Percentiles rank a stretch among this genome's conserved stretches.
These are phyloP conservation scores for Pyralis farinalis DNA, from an alignment of 2,888 invertebrate genomes.

Conservation along the genomic window DNA sequence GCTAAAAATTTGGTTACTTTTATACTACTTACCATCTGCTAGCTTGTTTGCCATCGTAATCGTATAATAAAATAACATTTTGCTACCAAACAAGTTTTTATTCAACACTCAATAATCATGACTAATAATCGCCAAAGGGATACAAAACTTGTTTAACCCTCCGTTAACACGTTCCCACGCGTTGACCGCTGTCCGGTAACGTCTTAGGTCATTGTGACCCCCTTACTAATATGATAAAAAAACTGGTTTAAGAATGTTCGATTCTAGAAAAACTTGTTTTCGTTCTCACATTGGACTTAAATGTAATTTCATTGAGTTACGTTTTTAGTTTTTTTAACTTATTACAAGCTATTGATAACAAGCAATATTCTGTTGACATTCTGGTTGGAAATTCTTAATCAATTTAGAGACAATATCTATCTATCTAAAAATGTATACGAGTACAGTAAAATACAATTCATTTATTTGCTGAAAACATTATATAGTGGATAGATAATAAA, in stretches of 20 bases:
- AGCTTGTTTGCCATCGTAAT: neutral
- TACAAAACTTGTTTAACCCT: conserved; percentile 20
- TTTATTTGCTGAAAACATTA: too few relatives aligned
- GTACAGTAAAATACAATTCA: too few relatives aligned
- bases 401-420: too few relatives aligned
- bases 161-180: conserved; percentile 45
- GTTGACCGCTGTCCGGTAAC: conserved; percentile 57
- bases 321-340: too few relatives aligned
- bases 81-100: neutral
- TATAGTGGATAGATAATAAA: too few relatives aligned
- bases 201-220: conserved; percentile 30
- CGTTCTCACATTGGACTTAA: conserved; percentile 34
- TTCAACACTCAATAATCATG: neutral
- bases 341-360: too few relatives aligned
- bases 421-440: too few relatives aligned
- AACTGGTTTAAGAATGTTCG: conserved; percentile 28
- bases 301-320: too few relatives aligned
- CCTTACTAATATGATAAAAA: conserved; percentile 29
- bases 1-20: too few relatives aligned
- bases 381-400: too few relatives aligned
- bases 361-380: too few relatives aligned
- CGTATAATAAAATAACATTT: neutral
- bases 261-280: conserved; percentile 45
- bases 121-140: conserved; percentile 10
- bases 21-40: too few relatives aligned